phyloP scores from a whole-genome alignment of 2,888 invertebrate genomes.

The Melieria picta region DNA sequence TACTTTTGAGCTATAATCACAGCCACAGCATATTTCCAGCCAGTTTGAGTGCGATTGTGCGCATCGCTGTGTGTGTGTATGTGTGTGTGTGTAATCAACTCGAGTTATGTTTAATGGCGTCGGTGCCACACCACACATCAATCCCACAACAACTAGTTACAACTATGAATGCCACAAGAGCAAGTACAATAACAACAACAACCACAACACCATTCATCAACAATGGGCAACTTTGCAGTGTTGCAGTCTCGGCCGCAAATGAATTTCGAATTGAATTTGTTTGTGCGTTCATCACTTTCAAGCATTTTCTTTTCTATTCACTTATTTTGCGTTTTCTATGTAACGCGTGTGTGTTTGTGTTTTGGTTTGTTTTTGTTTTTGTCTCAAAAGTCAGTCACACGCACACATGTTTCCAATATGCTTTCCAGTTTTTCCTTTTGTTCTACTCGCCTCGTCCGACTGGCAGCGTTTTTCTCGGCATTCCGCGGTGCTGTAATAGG shows the following conservation, averaged over 20 bases:
- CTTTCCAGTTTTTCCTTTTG: conserved; percentile 6
- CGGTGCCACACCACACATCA: conserved; percentile 19
- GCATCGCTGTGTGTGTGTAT: background rate
- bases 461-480: background rate
- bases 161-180: conserved; percentile 5
- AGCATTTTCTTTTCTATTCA: too few relatives aligned
- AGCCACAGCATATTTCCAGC: background rate
- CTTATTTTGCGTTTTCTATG: background rate
- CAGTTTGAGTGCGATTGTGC: background rate
- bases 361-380: background rate
- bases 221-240: background rate
- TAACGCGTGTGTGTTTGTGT: background rate
- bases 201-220: background rate
- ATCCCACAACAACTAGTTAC: background rate
- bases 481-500: background rate
- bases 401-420: conserved; percentile 25
- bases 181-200: background rate
- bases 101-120: conserved; percentile 7
- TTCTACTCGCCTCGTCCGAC: background rate
- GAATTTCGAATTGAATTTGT: too few relatives aligned
- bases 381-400: background rate
- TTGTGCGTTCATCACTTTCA: too few relatives aligned
- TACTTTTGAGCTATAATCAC: too few relatives aligned
- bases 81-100: background rate
- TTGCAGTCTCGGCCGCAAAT: too few relatives aligned